Evolutionary conservation across 2,797 vertebrate genomes (phyloP), one percentile per base, ranked within the genome.

Genomic region (Antennarius maculatus): DNA sequence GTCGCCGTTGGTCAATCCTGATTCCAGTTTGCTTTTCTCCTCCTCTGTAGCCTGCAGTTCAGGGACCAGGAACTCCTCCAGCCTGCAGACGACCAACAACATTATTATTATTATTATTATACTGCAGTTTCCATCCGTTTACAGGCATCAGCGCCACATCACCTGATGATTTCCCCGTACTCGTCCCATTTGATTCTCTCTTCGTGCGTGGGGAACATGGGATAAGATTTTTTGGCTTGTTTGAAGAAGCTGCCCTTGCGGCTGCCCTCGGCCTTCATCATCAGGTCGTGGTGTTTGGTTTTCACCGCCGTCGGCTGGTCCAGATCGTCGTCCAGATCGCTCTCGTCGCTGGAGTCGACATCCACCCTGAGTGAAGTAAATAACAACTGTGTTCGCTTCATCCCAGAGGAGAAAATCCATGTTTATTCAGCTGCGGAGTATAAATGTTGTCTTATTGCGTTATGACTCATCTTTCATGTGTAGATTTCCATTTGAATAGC

Each of bases 121-220:
- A 5, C 12, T 12, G 31, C 28, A 41, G 18, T 3, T 14, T 48
- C 4, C 1, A 4, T n/a, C 13, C 28, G 12, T 23, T 10, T 59
- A 29, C 2, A 8, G 14, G 18, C 7, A 54, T 61, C 15, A 6
- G 6, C 5, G 15, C 10, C 17, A 3, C 4, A 14, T 50, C 93
- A 99, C 98, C 97, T 97, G 88, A 99, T 99, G 81, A 99, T 96
- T 89, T 99, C 97, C 52, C 98, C 98, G 7, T 99, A 99, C 86
- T 99, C 97, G 47, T 99, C 97, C 97, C 97, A 99, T 70, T 99
- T 99, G 86, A 99, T 95, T 77, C 97, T 94, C 81, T 99, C 98
- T 84, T 99, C 97, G 1, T 97, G 96, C 2, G 95, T 88, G n/a
- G 98, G 98, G 81, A 97, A 99, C 97, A 99, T 99, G 0, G 97